Evolutionary conservation across 2,113 vertebrate species (phyloP).

Genomic region (Psettodes erumei): DNA sequence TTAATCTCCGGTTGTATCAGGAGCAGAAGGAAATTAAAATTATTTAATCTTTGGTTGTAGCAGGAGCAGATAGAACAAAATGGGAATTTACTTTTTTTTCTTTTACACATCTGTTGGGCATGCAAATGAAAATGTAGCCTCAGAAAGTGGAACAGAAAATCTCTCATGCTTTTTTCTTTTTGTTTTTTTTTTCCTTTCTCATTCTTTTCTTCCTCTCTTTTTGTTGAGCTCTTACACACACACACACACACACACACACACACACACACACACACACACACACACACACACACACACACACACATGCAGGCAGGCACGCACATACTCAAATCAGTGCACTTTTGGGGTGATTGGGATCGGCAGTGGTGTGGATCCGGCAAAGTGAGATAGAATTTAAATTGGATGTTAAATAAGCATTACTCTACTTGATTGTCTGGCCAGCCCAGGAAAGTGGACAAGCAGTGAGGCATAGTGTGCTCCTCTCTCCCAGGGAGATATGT

Average conservation of each 20-base stretch:
- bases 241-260: neutral
- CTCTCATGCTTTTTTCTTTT: neutral
- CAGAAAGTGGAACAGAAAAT: conserved; percentile 13
- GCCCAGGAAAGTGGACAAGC: conserved; percentile 69
- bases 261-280: conserved; percentile 22
- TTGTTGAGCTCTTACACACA: conserved; percentile 27
- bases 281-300: conserved; percentile 34
- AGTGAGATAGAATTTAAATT: conserved; percentile 87
- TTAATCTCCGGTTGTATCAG: conserved; percentile 3
- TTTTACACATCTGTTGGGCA: conserved; percentile 2
- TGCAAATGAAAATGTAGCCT: conserved; percentile 1
- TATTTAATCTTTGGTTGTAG: conserved; percentile 10
- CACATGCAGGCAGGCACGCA: conserved; percentile 25
- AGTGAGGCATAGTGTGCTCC: conserved; percentile 63
- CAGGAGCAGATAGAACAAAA: conserved; percentile 2
- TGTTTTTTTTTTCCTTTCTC: neutral
- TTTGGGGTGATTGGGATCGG: conserved; percentile 77
- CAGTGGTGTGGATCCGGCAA: conserved; percentile 73
- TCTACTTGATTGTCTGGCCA: conserved; percentile 79
- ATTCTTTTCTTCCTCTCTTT: conserved; percentile 15
- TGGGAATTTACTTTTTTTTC: conserved; percentile 10
- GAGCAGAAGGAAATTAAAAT: conserved; percentile 1
- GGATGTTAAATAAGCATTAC: conserved; percentile 88
- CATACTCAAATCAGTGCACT: conserved; percentile 48
- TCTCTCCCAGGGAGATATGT: conserved; percentile 71